A percentile compares a stretch with the other conserved stretches of the same genome.
These are phyloP conservation scores for Scopus umbretta DNA, from an alignment of 2,113 vertebrate genomes.

Conservation along the genomic window DNA sequence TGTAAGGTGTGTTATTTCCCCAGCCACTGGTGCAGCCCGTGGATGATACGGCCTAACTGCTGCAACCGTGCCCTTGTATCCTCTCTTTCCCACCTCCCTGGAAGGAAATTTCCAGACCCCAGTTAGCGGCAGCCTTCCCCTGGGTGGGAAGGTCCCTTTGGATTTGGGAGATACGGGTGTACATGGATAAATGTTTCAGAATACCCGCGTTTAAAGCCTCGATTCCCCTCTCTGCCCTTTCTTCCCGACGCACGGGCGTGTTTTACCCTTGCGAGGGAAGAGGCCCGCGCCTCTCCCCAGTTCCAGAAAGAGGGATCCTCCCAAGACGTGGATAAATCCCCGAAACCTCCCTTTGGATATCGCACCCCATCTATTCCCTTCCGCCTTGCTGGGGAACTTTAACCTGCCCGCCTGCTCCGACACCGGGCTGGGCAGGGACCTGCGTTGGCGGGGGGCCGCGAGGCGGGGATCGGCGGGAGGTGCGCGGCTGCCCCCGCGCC, in stretches of 20 bases:
- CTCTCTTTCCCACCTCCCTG: neutral
- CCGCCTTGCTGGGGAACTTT: neutral
- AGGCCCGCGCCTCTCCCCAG: neutral
- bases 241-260: neutral
- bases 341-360: neutral
- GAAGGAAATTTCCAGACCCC: slow-evolving; percentile 12
- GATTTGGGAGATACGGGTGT: neutral
- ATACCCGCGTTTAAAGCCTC: slow-evolving; percentile 15
- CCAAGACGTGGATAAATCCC: neutral
- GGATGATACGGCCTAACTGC: neutral
- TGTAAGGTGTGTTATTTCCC: slow-evolving; percentile 1
- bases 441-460: neutral
- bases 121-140: neutral
- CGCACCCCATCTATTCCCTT: neutral
- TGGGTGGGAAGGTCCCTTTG: slow-evolving; percentile 21
- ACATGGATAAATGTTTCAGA: neutral
- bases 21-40: neutral
- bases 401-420: neutral
- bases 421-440: neutral
- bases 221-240: neutral
- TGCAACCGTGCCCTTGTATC: neutral
- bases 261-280: neutral
- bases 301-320: neutral
- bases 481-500: fast-evolving
- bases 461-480: fast-evolving